Evolutionary conservation across 2,113 vertebrate species (phyloP), one percentile per base, ranked within the genome.

Genomic region (Entelurus aequoreus): DNA sequence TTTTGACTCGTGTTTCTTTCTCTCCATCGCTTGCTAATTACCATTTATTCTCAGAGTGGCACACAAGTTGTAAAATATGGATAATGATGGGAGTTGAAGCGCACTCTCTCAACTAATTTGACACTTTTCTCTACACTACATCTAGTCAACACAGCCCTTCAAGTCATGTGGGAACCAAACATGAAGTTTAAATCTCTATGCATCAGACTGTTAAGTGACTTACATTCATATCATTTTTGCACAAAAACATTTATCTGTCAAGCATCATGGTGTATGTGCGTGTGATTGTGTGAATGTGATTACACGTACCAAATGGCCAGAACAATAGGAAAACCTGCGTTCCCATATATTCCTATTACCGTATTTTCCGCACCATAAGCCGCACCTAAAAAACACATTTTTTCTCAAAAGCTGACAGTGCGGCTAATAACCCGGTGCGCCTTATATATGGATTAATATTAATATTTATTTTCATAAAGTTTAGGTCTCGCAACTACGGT

Each of bases 1-100:
- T 59, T 80, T 19, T 50, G 13, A 58, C 55, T 61, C 44, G 57
- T 72, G 52, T 62, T 71, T 71, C 42, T 54, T 76, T 67, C 56
- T 68, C 63, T 81, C 75, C 56, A 73, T 70, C 69, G 71, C 53
- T 78, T 62, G 62, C 71, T 84, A 86, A 85, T 86, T 87, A 79
- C 74, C 65, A 69, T 68, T 82, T 75, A 66, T 74, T 77, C 69
- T 48, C 51, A 40, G 51, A 65, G 64, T 64, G 63, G 76, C 70
- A 77, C 59, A 75, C 55, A 65, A 36, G 50, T 65, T 61, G 16
- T 58, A 38, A 73, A 65, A 58, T 6, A 36, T 42, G 35, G 40
- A 70, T 50, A 51, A 40, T 6, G 50, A 59, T 63, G 36, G 37
- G 48, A 44, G 59, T 14, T n/a, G 15, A 54, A 68, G 62, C 60